Base-by-base conservation (phyloP, 1,140 invertebrate genomes). In the Nasonia longicornis region DNA sequence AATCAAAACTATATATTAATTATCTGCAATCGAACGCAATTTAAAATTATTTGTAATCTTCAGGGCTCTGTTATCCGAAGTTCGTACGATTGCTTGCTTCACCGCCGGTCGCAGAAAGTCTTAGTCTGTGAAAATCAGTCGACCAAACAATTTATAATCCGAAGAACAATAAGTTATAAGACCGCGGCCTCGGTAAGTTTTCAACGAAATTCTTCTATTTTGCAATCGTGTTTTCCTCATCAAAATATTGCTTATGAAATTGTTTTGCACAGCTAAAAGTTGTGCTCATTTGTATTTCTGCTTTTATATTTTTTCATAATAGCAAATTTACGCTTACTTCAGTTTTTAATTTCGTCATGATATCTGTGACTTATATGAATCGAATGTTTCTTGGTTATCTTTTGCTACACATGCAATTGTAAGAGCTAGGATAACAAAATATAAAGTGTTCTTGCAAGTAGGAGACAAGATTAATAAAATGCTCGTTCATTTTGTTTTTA, bases 181-280 rank as follows among this genome's bases (percentile, higher is more conserved):
- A 7, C 29, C n/a, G 14, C 3, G 3, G 7, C 38, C 10, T 71
- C 38, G 35, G 16, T 38, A 71, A 20, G 29, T 35, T 70, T 71
- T 6, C 14, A 71, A 35, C 1, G 10, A 31, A 67, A 12, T 70
- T 31, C 31, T 35, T 70, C 16, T 70, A 16, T 35, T 38, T 70
- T 11, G 20, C 10, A 1, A 70, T 70, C 14, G 16, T 16, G 0
- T 70, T 20, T 26, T 70, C 35, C 67, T 70, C 42, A 70, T 70
- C 67, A 29, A 11, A 38, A 70, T 70, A 38, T 11, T 3, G 26
- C 67, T 70, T 70, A 70, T 35, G 20, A 35, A 70, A 70, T 70
- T 45, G 12, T 73, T 73, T 73, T 73, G 71, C 71, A n/a, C 71
- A 73, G 71, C 10, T 31, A 73, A 22, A 73, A 73, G 45, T 10